Conservation (phyloP, 1,140 invertebrate species). For the Coptotermes formosanus region DNA sequence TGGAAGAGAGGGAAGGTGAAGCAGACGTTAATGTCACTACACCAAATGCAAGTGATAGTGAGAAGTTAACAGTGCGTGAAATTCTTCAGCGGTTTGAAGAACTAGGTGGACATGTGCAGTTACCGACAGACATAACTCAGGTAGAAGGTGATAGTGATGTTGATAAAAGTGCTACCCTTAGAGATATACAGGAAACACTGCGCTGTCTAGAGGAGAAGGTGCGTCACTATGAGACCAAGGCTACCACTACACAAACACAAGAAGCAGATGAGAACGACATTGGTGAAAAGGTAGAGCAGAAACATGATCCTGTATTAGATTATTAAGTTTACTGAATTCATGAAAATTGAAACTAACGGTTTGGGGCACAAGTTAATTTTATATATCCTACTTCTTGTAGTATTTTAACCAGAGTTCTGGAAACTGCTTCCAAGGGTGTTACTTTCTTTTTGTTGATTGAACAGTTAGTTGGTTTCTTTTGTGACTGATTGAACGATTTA, state of each 20-base stretch:
- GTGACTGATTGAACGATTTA: too few relatives aligned
- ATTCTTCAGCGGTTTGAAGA: constrained; percentile 78
- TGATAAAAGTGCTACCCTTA: constrained; percentile 48
- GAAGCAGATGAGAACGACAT: neutral
- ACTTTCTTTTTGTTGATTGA: too few relatives aligned
- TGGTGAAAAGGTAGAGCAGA: constrained; percentile 17
- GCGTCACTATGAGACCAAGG: constrained; percentile 43
- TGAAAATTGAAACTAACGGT: too few relatives aligned
- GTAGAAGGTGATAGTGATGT: constrained; percentile 37
- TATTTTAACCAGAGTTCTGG: too few relatives aligned
- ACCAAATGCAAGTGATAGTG: constrained; percentile 46
- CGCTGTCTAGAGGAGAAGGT: constrained; percentile 53
- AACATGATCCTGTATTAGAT: neutral
- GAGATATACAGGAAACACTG: constrained; percentile 51
- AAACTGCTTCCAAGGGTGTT: too few relatives aligned
- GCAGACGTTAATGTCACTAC: neutral
- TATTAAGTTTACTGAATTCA: too few relatives aligned
- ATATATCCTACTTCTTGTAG: too few relatives aligned
- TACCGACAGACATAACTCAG: neutral
- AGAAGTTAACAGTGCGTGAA: constrained; percentile 75
- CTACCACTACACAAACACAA: neutral
- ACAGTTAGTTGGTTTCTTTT: too few relatives aligned
- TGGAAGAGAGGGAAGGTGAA: constrained; percentile 57
- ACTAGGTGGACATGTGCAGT: constrained; percentile 47
- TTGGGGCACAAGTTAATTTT: too few relatives aligned